Base-by-base conservation (phyloP, 2,888 invertebrate genomes). In the Nymphalis polychloros region DNA sequence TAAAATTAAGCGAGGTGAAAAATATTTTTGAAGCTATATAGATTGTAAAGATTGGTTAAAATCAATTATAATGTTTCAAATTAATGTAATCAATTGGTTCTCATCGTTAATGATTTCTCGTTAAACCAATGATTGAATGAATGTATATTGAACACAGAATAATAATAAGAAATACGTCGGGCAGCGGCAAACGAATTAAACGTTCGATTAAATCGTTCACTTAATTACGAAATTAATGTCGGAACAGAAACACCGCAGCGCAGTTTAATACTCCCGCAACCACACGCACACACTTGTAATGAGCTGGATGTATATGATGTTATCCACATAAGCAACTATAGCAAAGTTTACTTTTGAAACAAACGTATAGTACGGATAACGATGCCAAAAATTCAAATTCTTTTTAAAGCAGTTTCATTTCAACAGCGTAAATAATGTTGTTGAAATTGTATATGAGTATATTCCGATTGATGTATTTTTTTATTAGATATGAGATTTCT, bases 151-250 rank as follows among this genome's bases (percentile, higher is more conserved):
- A 59, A 73, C 64, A 70, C 71, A 76, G 67, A 76, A 74, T 68
- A 79, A 78, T 81, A 81, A 84, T 82, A 79, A 77, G 75, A 77
- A 80, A 80, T 73, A 75, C 77, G 79, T 78, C 72, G 78, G 74
- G 69, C 72, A 61, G 69, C 86, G 84, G 77, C 85, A 85, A 85
- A 82, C 83, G 81, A 85, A 86, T 87, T 83, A 84, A 86, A 84
- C 84, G 86, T 88, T 87, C 86, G 85, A 85, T 88, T 88, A 81
- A 84, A 86, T 84, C 83, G 83, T 80, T 80, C 81, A 82, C 84
- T 88, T 87, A 86, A 88, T 88, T 88, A 85, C 84, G 77, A 86
- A 87, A 88, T 88, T 87, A 87, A 86, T 85, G 85, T 82, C 77
- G 78, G 79, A 82, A 76, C 77, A 72, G 68, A 57, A 57, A 68